Percentiles rank a stretch among this genome's conserved stretches.
Conservation (phyloP, 2,888 invertebrate species). For the Merodon equestris region DNA sequence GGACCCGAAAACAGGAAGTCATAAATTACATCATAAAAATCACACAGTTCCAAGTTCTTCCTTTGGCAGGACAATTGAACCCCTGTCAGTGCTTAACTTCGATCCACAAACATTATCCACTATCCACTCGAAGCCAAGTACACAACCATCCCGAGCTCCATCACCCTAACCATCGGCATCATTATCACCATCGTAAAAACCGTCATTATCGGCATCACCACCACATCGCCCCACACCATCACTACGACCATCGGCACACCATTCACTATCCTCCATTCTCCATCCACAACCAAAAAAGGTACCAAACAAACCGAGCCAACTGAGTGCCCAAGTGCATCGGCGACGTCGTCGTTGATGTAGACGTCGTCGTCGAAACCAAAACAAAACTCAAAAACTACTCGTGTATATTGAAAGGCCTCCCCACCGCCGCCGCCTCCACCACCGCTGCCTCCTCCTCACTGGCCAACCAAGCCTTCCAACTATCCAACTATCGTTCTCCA, state of each 20-base stretch:
- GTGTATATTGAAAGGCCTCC: conserved; percentile 12
- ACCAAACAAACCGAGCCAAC: conserved; percentile 4
- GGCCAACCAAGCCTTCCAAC: neutral
- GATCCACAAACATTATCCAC: conserved; percentile 60
- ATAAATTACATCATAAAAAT: too few species aligned
- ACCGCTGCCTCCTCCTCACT: conserved; percentile 5
- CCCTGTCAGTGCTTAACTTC: conserved; percentile 25
- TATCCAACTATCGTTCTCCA: too few species aligned
- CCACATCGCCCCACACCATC: too few species aligned
- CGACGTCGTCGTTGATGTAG: conserved; percentile 14
- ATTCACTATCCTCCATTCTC: conserved; percentile 11
- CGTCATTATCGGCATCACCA: conserved; percentile 1
- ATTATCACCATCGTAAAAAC: conserved; percentile 21
- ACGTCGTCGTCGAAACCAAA: conserved; percentile 48
- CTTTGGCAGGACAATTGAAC: neutral
- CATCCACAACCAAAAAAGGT: neutral
- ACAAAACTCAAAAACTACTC: conserved; percentile 58
- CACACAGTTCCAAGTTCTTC: neutral
- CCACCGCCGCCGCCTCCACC: conserved; percentile 12
- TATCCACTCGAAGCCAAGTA: conserved; percentile 45
- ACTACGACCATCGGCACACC: conserved; percentile 4
- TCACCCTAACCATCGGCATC: conserved; percentile 11
- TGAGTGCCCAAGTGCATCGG: conserved; percentile 38
- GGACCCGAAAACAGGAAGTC: too few species aligned
- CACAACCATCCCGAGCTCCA: conserved; percentile 39